Percentiles rank a stretch among this genome's conserved stretches.
Conservation (phyloP, 2,797 vertebrate species). For the Pteropus rufus region DNA sequence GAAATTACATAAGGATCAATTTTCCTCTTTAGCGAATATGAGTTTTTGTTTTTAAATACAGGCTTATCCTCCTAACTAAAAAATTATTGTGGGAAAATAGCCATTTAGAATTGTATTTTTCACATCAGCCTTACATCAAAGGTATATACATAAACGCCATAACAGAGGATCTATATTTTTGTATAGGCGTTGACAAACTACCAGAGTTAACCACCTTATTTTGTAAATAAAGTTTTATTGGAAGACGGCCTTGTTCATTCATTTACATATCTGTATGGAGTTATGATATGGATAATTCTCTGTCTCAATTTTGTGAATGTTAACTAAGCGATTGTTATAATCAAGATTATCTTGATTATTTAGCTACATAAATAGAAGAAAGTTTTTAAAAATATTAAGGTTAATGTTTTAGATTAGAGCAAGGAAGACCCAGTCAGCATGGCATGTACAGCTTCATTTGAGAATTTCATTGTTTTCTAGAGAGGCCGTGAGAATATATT, state of each 20-base stretch:
- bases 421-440: neutral
- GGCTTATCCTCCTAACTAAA: too few relatives aligned
- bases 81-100: neutral
- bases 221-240: constrained; percentile 23
- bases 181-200: neutral
- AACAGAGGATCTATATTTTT: neutral
- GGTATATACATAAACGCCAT: neutral
- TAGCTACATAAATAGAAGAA: neutral
- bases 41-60: too few relatives aligned
- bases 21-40: too few relatives aligned
- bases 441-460: neutral
- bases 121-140: neutral
- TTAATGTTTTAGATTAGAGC: neutral
- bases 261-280: neutral
- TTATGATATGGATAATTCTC: neutral
- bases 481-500: neutral
- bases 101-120: neutral
- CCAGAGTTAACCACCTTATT: neutral
- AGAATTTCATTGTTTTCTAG: constrained; percentile 2
- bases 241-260: neutral
- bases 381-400: neutral
- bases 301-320: neutral
- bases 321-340: neutral
- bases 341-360: neutral
- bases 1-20: too few relatives aligned